Evolutionary conservation across 2,113 vertebrate genomes (phyloP).

Genomic region (Cyprinus carpio): DNA sequence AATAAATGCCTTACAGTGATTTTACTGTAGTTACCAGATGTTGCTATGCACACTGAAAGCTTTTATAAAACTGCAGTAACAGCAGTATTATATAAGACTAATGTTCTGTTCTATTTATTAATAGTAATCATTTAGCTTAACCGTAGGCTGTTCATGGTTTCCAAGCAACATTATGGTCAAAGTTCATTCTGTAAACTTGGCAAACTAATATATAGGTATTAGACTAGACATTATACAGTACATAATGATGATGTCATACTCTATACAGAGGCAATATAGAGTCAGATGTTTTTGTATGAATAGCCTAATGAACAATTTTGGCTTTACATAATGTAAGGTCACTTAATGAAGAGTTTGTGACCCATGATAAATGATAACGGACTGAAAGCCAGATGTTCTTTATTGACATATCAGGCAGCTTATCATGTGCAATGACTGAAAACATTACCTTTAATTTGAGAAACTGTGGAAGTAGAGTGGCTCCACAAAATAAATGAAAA

Average conservation of each 20-base stretch:
- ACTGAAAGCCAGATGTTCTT: background rate
- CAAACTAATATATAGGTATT: background rate
- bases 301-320: background rate
- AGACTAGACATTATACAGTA: background rate
- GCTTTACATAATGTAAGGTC: background rate
- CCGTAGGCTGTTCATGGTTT: slow-evolving; percentile 6
- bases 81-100: background rate
- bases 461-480: background rate
- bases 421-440: background rate
- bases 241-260: background rate
- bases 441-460: background rate
- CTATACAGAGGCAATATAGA: background rate
- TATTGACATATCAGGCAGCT: background rate
- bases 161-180: background rate
- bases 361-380: background rate
- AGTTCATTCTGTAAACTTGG: background rate
- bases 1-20: background rate
- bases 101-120: background rate
- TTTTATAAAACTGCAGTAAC: background rate
- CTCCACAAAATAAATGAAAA: background rate
- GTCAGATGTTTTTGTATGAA: background rate
- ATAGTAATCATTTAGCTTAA: background rate
- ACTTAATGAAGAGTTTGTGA: background rate
- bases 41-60: background rate
- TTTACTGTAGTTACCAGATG: background rate